Evolutionary conservation across 2,113 vertebrate species (phyloP).

Genomic region (Onychorhynchus coronatus): DNA sequence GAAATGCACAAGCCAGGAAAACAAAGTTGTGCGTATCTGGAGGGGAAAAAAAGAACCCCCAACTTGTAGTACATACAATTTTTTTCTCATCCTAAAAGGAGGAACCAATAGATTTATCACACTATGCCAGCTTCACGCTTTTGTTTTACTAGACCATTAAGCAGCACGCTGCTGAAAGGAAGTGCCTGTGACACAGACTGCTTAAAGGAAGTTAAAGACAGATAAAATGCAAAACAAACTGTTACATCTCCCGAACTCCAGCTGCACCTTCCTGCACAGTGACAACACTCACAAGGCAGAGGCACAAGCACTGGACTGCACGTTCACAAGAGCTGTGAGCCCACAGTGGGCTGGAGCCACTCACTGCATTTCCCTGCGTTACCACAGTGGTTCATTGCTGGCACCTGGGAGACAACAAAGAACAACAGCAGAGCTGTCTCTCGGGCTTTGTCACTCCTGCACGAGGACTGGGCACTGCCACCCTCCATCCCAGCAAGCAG

Average conservation of each 20-base stretch:
- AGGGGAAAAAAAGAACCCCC: neutral
- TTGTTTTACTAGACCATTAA: neutral
- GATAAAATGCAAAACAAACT: neutral
- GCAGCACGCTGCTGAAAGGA: neutral
- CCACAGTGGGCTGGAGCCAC: neutral
- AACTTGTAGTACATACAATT: neutral
- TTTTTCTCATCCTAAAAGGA: neutral
- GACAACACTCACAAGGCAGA: neutral
- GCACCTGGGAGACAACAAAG: neutral
- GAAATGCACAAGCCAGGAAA: neutral
- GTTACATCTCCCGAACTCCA: neutral
- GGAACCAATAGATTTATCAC: neutral
- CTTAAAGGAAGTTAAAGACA: constrained; percentile 12
- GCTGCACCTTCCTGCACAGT: neutral
- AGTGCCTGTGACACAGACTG: neutral
- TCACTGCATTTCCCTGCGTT: neutral
- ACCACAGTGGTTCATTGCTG: neutral
- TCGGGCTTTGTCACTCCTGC: neutral
- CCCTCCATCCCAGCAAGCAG: neutral
- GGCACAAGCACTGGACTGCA: neutral
- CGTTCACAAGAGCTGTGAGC: neutral
- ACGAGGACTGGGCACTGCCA: rapidly evolving
- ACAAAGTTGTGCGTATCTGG: neutral
- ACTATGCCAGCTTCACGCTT: neutral
- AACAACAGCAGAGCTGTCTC: neutral